These are phyloP conservation scores for Nannospalax galili DNA, from an alignment of 2,113 vertebrate species.

Conservation along the genomic window DNA sequence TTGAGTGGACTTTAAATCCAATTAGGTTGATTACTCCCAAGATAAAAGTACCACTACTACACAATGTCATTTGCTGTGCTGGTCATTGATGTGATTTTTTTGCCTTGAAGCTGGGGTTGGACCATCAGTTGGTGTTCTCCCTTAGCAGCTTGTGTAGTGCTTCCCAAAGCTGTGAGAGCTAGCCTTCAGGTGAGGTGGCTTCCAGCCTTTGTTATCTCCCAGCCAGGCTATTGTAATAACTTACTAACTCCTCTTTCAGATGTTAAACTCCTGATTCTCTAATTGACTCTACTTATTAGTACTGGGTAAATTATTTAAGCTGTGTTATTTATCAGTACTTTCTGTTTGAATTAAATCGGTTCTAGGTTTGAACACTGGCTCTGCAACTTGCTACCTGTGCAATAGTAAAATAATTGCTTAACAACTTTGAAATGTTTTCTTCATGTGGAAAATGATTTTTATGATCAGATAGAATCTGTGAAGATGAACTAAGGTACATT, in stretches of 20 bases:
- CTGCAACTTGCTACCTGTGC: not conserved
- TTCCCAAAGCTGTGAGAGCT: no score
- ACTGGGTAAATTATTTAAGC: not conserved
- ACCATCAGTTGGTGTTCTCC: no score
- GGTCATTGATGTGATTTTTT: no score
- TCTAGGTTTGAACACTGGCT: not conserved
- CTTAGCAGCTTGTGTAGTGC: no score
- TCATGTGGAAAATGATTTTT: not conserved
- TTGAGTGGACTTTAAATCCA: no score
- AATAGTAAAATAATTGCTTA: not conserved
- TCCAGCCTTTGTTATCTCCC: not conserved
- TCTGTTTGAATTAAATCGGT: not conserved
- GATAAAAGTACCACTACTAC: no score
- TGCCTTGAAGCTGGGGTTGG: no score
- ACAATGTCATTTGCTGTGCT: no score
- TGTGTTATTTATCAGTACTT: not conserved
- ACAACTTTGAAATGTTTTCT: conserved; percentile 25
- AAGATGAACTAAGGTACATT: conserved; percentile 44
- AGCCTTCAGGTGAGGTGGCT: no score
- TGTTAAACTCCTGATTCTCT: not conserved
- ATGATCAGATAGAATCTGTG: not conserved
- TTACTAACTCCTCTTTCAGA: not conserved
- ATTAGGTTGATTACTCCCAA: no score
- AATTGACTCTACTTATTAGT: not conserved
- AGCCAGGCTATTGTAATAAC: not conserved